Base-by-base conservation (phyloP, 2,888 invertebrate genomes). In the Petrolisthes cinctipes region DNA sequence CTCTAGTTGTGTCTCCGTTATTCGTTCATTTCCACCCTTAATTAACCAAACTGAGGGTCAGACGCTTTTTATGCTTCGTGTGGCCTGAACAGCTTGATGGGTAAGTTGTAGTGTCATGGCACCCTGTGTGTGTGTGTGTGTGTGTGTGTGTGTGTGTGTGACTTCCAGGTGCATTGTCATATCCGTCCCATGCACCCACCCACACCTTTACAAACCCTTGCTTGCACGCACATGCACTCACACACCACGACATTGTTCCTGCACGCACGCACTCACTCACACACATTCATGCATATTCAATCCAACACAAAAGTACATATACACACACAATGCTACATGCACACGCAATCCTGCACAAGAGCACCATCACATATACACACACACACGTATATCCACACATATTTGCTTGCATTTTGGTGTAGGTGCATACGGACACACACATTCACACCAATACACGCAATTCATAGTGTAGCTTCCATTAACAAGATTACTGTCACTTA, bases 351-450 rank as follows among this genome's bases (percentile, higher is more conserved):
- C 5, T 78, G 4, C 78, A 37, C 78, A 51, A 7, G 9, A n/a
- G n/a, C 7, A 78, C 78, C 7, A 14, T 20, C 75, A 4, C 20
- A 20, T 9, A 75, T 7, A 6, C 4, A n/a, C 4, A 71, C 71
- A 71, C 71, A 71, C 11, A 71, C n/a, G 20, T 20, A 17, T 6
- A 71, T 20, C 4, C 17, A n/a, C 71, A 71, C 71, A 17, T 6
- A 1, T n/a, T 37, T 37, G 37, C 37, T 37, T 37, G n/a, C 66
- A 66, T n/a, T 17, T 66, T 17, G 14, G n/a, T n/a, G n/a, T n/a
- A 2, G 14, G n/a, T n/a, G n/a, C 66, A 66, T n/a, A 66, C 66
- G n/a, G 51, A 37, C 78, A 78, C 78, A 78, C 78, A 78, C 23
- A 78, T n/a, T 37, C 78, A 78, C 78, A 78, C 51, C 6, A 6